phyloP scores from a whole-genome alignment of 2,797 vertebrate genomes.

The Poecilia velifera region DNA sequence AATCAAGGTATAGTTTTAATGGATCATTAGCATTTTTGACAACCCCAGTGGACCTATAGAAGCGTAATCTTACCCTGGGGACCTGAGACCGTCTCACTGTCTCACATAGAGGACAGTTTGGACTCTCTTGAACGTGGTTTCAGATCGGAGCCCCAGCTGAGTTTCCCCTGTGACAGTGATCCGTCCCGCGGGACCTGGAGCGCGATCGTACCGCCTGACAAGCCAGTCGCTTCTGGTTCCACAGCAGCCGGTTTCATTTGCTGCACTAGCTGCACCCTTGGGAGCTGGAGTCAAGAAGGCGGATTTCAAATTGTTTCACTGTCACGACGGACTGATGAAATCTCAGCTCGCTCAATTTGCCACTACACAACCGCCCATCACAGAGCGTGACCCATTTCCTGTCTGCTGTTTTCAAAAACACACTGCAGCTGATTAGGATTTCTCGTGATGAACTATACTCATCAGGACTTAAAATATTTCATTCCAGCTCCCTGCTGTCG shows the following conservation, averaged over 20 bases:
- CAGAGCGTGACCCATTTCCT: not conserved
- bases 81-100: not conserved
- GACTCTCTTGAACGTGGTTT: not conserved
- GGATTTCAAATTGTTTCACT: constrained; percentile 1
- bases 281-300: not conserved
- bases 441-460: not conserved
- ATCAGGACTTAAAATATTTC: not conserved
- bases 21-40: not conserved
- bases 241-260: constrained; percentile 1
- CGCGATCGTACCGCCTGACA: not conserved
- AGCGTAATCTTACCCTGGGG: not conserved
- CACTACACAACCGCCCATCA: not conserved
- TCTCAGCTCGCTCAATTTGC: not conserved
- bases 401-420: not conserved
- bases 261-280: not conserved
- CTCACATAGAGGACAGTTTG: not conserved
- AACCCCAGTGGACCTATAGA: not conserved
- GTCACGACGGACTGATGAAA: not conserved
- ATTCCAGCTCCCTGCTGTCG: not conserved
- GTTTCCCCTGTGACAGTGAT: not conserved
- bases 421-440: not conserved
- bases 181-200: not conserved
- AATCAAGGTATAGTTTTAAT: not conserved
- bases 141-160: not conserved
- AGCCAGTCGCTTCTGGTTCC: not conserved